phyloP scores from a whole-genome alignment of 92 coral and sea anemone species.

The Siderastrea radians region DNA sequence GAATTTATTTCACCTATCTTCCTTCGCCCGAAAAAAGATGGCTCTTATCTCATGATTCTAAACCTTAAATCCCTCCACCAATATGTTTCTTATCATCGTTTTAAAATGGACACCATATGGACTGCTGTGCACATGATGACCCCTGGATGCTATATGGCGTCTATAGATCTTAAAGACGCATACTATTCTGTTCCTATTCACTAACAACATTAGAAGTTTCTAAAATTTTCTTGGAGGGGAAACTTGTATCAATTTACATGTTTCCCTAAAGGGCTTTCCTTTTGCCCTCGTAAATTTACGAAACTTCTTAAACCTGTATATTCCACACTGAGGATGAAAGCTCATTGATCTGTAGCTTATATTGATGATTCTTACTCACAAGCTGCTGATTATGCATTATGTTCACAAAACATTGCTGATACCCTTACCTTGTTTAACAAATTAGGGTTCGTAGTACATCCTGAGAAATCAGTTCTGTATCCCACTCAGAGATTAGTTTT shows the following conservation, averaged over 20 bases:
- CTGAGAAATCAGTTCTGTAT: conserved; percentile 35
- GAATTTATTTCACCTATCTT: conserved; percentile 30
- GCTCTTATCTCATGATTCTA: conserved; percentile 13
- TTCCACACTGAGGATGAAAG: conserved; percentile 23
- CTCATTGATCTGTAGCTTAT: conserved; percentile 46
- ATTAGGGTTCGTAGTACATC: conserved; percentile 43
- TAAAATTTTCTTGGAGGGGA: conserved; percentile 32
- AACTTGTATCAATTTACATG: conserved; percentile 51
- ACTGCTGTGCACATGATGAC: conserved; percentile 25
- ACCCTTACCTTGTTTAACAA: conserved; percentile 22
- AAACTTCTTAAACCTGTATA: not conserved
- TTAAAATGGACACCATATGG: not conserved
- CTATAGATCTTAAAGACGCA: conserved; percentile 23
- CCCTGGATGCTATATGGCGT: conserved; percentile 39
- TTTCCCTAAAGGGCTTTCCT: conserved; percentile 42
- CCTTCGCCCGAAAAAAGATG: conserved; percentile 25
- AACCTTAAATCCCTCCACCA: conserved; percentile 29
- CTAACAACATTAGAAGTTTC: not conserved
- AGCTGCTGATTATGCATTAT: conserved; percentile 5
- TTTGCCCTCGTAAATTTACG: conserved; percentile 33
- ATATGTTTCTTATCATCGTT: not conserved
- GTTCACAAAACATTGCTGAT: conserved; percentile 43
- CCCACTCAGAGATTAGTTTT: conserved; percentile 45
- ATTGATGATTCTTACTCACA: conserved; percentile 38
- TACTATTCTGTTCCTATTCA: conserved; percentile 7